Conservation (phyloP, 2,888 invertebrate species). For the Cephus nigrinus region DNA sequence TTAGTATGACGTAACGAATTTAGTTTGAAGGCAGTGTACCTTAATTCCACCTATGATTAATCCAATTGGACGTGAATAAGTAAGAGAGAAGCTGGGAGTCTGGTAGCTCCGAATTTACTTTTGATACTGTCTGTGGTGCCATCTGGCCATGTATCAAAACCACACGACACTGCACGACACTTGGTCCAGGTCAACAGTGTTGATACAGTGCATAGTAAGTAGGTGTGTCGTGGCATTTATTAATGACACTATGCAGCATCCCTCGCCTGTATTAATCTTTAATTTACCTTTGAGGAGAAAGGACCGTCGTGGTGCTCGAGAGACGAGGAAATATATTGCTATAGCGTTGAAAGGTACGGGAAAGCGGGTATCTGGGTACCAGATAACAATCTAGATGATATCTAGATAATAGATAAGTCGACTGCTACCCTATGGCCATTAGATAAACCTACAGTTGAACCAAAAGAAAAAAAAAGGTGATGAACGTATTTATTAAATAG, state of each 20-base stretch:
- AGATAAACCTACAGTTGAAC: not conserved
- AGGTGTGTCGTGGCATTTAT: not conserved
- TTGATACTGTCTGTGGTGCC: not conserved
- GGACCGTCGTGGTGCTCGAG: not conserved
- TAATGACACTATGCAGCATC: not conserved
- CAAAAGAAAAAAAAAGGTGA: too few species aligned
- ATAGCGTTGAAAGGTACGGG: not conserved
- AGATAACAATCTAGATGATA: not conserved
- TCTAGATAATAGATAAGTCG: not conserved
- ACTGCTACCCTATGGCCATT: not conserved
- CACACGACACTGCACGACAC: not conserved
- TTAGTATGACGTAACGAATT: not conserved
- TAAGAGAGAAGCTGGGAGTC: not conserved
- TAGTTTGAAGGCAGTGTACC: not conserved
- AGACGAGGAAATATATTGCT: not conserved
- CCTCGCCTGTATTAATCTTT: not conserved
- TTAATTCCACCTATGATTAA: not conserved
- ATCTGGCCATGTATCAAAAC: not conserved
- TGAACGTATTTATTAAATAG: too few species aligned
- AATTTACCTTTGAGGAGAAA: not conserved
- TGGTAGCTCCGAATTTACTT: too few species aligned
- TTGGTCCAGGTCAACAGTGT: not conserved
- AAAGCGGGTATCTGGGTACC: not conserved
- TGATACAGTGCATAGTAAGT: not conserved
- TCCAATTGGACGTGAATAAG: not conserved